Conservation (phyloP, 2,888 invertebrate genomes). For the Hydraecia micacea region DNA sequence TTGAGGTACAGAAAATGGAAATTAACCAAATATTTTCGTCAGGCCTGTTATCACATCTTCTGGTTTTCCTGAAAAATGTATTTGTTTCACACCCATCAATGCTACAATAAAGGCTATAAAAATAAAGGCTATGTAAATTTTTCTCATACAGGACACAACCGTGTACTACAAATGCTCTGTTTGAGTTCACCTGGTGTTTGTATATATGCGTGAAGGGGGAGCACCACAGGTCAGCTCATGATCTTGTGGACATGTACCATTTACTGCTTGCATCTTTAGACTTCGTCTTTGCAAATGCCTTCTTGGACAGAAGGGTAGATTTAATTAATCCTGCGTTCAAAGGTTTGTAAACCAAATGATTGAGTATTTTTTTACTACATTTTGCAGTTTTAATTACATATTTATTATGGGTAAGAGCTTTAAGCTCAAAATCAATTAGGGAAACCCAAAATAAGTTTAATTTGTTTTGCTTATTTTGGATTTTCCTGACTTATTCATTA, state of each 20-base stretch:
- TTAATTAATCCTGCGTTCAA: slow-evolving; percentile 96
- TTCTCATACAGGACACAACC: slow-evolving; percentile 91
- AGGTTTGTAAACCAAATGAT: slow-evolving; percentile 80
- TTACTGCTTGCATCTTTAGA: slow-evolving; percentile 97
- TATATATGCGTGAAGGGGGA: slow-evolving; percentile 97
- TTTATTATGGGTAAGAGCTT: background rate
- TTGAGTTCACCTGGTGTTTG: slow-evolving; percentile 98
- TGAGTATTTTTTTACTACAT: background rate
- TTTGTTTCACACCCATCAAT: background rate
- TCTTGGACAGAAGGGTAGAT: slow-evolving; percentile 94
- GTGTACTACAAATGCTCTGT: slow-evolving; percentile 95
- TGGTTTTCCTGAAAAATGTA: background rate
- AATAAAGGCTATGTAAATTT: background rate
- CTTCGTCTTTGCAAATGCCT: slow-evolving; percentile 96
- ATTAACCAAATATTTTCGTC: background rate
- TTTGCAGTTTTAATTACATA: background rate
- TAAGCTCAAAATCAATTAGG: background rate
- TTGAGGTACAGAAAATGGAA: background rate
- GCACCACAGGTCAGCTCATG: slow-evolving; percentile 96
- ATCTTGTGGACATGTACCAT: slow-evolving; percentile 98
- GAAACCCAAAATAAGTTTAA: background rate
- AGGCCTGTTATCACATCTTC: background rate
- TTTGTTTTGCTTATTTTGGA: background rate
- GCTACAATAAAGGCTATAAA: background rate
- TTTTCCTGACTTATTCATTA: background rate